Conservation (phyloP, 2,113 vertebrate genomes). For the Podarcis raffonei region DNA sequence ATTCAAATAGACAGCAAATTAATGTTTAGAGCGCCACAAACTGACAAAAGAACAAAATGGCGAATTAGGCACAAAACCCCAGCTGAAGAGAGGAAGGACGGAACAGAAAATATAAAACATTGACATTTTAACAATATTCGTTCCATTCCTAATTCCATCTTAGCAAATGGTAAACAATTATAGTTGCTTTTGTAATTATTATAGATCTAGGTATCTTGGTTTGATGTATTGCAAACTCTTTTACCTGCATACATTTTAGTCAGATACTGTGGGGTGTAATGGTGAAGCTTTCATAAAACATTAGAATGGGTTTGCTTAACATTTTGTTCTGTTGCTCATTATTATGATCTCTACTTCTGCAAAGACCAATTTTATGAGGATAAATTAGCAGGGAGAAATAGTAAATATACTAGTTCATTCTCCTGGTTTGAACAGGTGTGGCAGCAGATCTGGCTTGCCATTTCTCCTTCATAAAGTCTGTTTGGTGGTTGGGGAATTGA, state of each 20-base stretch:
- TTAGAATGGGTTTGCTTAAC: background rate
- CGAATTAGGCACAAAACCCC: background rate
- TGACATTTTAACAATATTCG: background rate
- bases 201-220: background rate
- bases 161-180: background rate
- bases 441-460: background rate
- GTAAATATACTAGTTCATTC: slow-evolving; percentile 9
- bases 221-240: fast-evolving
- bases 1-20: slow-evolving; percentile 33
- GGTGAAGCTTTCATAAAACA: background rate
- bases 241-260: background rate
- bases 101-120: background rate
- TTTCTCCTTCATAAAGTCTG: slow-evolving; percentile 35
- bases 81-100: background rate
- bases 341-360: background rate
- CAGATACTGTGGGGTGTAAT: background rate
- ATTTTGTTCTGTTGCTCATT: background rate
- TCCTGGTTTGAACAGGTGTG: slow-evolving; percentile 23
- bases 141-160: slow-evolving; percentile 13
- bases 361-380: background rate
- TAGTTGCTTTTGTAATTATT: background rate
- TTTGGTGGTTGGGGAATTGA: slow-evolving; percentile 43
- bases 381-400: slow-evolving; percentile 21
- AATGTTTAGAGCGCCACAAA: background rate
- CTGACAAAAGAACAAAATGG: slow-evolving; percentile 32